phyloP scores from a whole-genome alignment of 2,797 vertebrate species.

The Bucorvus abyssinicus region DNA sequence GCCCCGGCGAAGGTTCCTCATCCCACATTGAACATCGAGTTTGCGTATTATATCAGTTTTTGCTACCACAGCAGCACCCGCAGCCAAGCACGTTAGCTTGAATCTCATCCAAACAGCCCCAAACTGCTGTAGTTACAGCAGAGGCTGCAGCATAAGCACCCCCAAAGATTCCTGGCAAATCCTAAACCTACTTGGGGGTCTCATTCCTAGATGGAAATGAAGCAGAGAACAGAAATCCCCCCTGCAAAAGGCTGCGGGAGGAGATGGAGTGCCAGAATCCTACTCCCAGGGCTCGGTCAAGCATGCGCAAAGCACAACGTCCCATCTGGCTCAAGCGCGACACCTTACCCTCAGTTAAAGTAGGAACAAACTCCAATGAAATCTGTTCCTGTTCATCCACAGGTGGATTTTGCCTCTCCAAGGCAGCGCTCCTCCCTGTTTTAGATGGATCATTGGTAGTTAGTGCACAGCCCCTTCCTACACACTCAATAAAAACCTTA shows the following conservation, averaged over 20 bases:
- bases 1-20: background rate
- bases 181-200: background rate
- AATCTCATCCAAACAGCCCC: background rate
- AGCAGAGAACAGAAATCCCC: background rate
- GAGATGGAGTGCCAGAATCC: background rate
- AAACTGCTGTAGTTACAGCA: background rate
- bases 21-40: rapidly evolving
- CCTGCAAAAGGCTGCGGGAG: background rate
- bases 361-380: background rate
- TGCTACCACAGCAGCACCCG: background rate
- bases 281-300: background rate
- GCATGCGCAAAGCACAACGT: rapidly evolving
- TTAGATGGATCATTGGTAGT: background rate
- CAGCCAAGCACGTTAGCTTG: rapidly evolving
- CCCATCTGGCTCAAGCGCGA: background rate
- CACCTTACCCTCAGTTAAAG: background rate
- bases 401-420: background rate
- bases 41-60: background rate
- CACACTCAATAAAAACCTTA: background rate
- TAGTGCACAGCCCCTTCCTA: background rate
- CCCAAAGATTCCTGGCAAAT: background rate
- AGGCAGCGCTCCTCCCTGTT: background rate
- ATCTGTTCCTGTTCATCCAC: background rate
- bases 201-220: background rate
- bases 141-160: background rate